Base-by-base conservation (phyloP, 2,113 vertebrate species). In the Spheniscus mendiculus region DNA sequence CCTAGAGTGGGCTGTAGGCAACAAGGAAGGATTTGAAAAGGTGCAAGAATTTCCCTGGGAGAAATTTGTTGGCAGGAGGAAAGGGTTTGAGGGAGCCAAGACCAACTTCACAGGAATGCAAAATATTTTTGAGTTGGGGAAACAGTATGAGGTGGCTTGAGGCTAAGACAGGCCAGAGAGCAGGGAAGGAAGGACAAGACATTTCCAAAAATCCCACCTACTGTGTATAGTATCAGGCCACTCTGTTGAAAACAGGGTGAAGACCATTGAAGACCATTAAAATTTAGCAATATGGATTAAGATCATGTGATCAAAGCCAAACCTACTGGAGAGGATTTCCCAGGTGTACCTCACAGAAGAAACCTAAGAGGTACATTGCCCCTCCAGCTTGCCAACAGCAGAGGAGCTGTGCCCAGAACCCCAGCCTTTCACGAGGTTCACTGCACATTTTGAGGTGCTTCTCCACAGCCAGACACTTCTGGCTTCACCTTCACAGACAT, bases 21-120 rank as follows among this genome's bases (percentile, higher is more conserved):
- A 49, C 11, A 56, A 76, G 53, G 26, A 82, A 42, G 12, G 10
- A 25, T 36, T 29, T 49, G 25, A 81, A 90, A 84, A 59, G 1
- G 13, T 45, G 4, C 4, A 42, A 62, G 42, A 80, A 53, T 40
- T 44, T 86, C 8, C 13, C 3, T 21, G 6, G 30, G 11, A 66
- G 27, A 87, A 47, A 25, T 1, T 61, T 22, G 3, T 8, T 49
- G 52, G 40, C 0, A 0, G 12, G n/a, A 89, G 32, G 49, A 81
- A 81, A 69, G 4, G 4, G 29, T 52, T 42, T 78, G 45, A 78
- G 40, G 7, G 15, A 74, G 14, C 12, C 34, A 44, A 67, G 42
- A 40, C 9, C 30, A 72, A 15, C 12, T 32, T 58, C 62, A 72
- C 2, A 42, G 23, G 25, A 82, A 70, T 9, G 15, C 1, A 52